A percentile compares a stretch with the other conserved stretches of the same genome.
Conservation (phyloP, 2,797 vertebrate genomes). For the Gadopsis marmoratus region DNA sequence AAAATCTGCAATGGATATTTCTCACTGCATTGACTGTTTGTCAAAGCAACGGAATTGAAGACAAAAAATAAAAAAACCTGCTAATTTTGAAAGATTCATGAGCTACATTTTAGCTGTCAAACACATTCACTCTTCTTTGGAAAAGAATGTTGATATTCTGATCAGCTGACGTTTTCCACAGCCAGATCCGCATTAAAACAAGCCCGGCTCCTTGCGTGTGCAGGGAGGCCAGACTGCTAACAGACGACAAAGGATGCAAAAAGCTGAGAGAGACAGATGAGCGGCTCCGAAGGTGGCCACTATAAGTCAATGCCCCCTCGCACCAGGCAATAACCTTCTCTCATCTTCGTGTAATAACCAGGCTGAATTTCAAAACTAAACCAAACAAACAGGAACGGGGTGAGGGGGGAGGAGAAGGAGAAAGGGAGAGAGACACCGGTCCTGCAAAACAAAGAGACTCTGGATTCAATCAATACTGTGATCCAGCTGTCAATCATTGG, state of each 20-base stretch:
- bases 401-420: slow-evolving; percentile 14
- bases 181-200: slow-evolving; percentile 22
- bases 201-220: slow-evolving; percentile 19
- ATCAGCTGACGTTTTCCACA: slow-evolving; percentile 6
- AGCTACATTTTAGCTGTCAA: background rate
- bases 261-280: slow-evolving; percentile 52
- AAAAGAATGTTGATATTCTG: background rate
- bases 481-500: slow-evolving; percentile 81
- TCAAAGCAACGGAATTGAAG: slow-evolving; percentile 27
- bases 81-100: background rate
- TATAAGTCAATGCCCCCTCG: slow-evolving; percentile 67
- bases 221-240: background rate
- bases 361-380: slow-evolving; percentile 75
- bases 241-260: slow-evolving; percentile 24
- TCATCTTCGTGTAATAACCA: slow-evolving; percentile 81
- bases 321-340: slow-evolving; percentile 81
- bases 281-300: slow-evolving; percentile 58
- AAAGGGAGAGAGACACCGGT: slow-evolving; percentile 14
- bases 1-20: slow-evolving; percentile 48
- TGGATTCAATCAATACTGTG: slow-evolving; percentile 75
- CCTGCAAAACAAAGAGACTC: slow-evolving; percentile 58
- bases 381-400: slow-evolving; percentile 75
- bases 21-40: slow-evolving; percentile 30
- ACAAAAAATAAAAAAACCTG: slow-evolving; percentile 16
- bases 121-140: slow-evolving; percentile 3